Evolutionary conservation across 2,888 invertebrate genomes (phyloP).

Genomic region (Taphrorychus bicolor): DNA sequence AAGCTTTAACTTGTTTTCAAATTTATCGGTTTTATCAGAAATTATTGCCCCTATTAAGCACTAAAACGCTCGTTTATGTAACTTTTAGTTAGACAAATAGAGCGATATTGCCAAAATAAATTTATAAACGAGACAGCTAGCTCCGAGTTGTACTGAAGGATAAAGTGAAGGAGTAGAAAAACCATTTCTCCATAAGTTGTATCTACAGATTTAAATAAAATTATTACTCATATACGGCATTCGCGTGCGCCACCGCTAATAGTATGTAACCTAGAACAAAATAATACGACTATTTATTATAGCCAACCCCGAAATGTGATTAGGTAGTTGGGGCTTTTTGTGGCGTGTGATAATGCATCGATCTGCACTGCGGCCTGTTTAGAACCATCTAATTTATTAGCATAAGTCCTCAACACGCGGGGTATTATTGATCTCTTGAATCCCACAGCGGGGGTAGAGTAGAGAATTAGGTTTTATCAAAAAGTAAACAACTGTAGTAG

Average conservation of each 20-base stretch:
- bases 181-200: no score
- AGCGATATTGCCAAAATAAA: neutral
- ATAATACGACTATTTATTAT: neutral
- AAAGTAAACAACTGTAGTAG: neutral
- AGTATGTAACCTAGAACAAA: no score
- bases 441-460: neutral
- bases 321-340: slow-evolving; percentile 40
- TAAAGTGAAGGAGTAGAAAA: no score
- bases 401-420: slow-evolving; percentile 55
- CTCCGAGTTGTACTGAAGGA: no score
- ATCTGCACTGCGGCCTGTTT: slow-evolving; percentile 61
- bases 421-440: slow-evolving; percentile 53
- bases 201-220: no score
- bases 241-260: no score
- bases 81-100: slow-evolving; percentile 30
- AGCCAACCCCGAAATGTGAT: slow-evolving; percentile 44
- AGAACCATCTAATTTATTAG: slow-evolving; percentile 61
- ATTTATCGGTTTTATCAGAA: slow-evolving; percentile 32
- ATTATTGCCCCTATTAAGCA: slow-evolving; percentile 29
- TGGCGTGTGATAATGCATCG: slow-evolving; percentile 57
- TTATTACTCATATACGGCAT: no score
- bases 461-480: neutral
- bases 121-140: no score
- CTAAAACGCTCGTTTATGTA: slow-evolving; percentile 27
- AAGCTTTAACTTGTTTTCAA: slow-evolving; percentile 33